Base-by-base conservation (phyloP, 2,113 vertebrate genomes). In the Etia nguti region DNA sequence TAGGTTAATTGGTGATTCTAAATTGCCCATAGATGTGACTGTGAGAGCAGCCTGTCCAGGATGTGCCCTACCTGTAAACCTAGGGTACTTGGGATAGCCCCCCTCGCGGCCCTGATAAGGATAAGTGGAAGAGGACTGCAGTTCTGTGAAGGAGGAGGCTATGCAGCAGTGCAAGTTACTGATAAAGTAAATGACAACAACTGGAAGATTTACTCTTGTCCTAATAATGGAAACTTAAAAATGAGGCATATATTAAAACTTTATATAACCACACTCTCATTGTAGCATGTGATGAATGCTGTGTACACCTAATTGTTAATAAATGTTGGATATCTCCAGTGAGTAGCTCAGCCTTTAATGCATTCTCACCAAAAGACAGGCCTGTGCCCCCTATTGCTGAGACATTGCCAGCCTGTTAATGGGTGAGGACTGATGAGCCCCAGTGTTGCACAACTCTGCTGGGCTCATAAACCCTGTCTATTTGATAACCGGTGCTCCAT, bases 401-500 rank as follows among this genome's bases (percentile, higher is more conserved):
- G 79, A 92, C 86, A 88, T 75, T 81, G 55, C 20, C 48, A 88
- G 20, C 79, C 81, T 86, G 68, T 86, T 90, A 93, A 89, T 90
- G 86, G 84, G 80, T 52, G 57, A 85, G 81, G 81, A 90, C 80
- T 91, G 92, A 94, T 94, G 89, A 90, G 81, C 52, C 55, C 16
- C 79, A 81, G 26, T 55, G 62, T 86, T 89, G 56, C 82, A 89
- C 87, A 77, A 46, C 90, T 88, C 83, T 87, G 70, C 82, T 73
- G 8, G 68, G 73, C 89, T 91, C 86, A 92, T 92, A 93, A 92
- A 90, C 79, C 86, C 68, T 85, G 92, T 92, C 89, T 91, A 82
- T 83, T 88, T 92, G 92, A 94, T 96, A 93, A 92, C 88, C 80
- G 59, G 34, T 52, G 55, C 90, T 94, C 94, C 92, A 88, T 90